A percentile compares a stretch with the other conserved stretches of the same genome.
phyloP scores from a whole-genome alignment of 2,797 vertebrate genomes.

The Hafferia zeledoni region DNA sequence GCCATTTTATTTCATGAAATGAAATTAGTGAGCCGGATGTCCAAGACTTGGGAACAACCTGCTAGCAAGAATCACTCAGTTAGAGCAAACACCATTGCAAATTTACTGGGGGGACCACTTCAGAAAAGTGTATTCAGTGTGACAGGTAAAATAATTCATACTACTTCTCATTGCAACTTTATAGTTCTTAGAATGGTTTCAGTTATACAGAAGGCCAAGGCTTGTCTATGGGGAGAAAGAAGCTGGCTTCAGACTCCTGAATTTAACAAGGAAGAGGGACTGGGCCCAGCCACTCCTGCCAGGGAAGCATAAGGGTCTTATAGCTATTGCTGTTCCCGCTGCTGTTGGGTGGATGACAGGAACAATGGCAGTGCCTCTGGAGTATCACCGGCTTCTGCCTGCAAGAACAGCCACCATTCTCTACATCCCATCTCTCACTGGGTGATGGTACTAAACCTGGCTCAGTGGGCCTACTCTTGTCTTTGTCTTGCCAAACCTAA shows the following conservation, averaged over 20 bases:
- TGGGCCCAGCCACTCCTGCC: neutral
- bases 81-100: neutral
- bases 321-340: neutral
- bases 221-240: neutral
- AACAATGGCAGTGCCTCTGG: neutral
- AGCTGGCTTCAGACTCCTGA: neutral
- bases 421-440: neutral
- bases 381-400: neutral
- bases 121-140: neutral
- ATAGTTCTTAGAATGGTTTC: neutral
- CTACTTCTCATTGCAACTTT: neutral
- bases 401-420: neutral
- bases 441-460: neutral
- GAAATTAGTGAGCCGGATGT: neutral
- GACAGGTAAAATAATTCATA: neutral
- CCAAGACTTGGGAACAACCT: neutral
- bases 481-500: neutral
- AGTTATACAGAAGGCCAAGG: neutral
- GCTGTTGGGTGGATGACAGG: neutral
- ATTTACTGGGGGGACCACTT: neutral
- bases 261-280: neutral
- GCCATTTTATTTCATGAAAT: neutral
- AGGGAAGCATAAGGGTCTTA: neutral
- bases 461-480: neutral
- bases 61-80: neutral